phyloP scores from a whole-genome alignment of 2,888 invertebrate genomes.

The Patella ulyssiponensis region DNA sequence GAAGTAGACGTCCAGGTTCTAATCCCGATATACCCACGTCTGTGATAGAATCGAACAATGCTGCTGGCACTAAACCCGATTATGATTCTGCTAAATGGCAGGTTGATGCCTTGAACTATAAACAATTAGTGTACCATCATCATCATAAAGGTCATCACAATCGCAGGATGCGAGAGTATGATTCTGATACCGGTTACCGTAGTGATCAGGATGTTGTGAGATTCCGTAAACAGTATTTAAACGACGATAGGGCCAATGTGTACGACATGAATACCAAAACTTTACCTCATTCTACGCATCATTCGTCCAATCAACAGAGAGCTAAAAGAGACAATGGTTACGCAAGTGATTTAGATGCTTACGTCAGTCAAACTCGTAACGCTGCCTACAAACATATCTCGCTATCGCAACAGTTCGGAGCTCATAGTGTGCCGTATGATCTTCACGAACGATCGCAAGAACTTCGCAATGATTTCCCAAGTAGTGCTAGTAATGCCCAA shows the following conservation, averaged over 20 bases:
- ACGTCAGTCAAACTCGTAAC: conserved; percentile 42
- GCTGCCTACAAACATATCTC: conserved; percentile 35
- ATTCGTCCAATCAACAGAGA: conserved; percentile 11
- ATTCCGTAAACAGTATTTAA: conserved; percentile 33
- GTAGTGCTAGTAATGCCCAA: not conserved
- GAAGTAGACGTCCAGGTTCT: not conserved
- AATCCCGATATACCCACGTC: not conserved
- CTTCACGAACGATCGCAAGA: conserved; percentile 28
- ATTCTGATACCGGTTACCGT: conserved; percentile 68
- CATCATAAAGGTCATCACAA: conserved; percentile 33
- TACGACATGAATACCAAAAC: conserved; percentile 33
- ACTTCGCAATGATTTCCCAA: not conserved
- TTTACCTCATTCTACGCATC: conserved; percentile 23
- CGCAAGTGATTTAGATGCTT: conserved; percentile 65
- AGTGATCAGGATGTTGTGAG: conserved; percentile 59
- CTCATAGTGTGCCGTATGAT: conserved; percentile 44
- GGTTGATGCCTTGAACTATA: not conserved
- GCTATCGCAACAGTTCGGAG: conserved; percentile 31
- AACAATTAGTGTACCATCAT: conserved; percentile 23
- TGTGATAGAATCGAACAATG: not conserved
- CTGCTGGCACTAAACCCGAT: not conserved
- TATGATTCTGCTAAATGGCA: conserved; percentile 2
- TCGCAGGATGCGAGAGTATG: conserved; percentile 60
- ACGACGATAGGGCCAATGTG: conserved; percentile 20
- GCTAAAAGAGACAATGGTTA: conserved; percentile 53